These are phyloP conservation scores for Heloderma charlesbogerti DNA, from an alignment of 2,113 vertebrate genomes.

Conservation along the genomic window DNA sequence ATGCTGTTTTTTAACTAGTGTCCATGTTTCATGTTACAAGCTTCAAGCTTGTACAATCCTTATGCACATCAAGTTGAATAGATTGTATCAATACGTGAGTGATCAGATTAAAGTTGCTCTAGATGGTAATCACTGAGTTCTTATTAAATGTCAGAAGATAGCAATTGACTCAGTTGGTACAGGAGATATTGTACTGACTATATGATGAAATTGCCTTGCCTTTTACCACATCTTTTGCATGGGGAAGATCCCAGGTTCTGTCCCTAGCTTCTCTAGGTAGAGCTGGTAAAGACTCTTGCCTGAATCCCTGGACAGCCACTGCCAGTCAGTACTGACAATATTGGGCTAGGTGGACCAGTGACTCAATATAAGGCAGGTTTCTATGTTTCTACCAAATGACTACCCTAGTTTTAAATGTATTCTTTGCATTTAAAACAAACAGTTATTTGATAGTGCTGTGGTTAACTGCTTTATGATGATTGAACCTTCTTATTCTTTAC, in stretches of 20 bases:
- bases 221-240: too few relatives aligned
- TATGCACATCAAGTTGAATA: background rate
- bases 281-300: too few relatives aligned
- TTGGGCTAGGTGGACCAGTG: too few relatives aligned
- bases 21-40: background rate
- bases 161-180: background rate
- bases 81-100: background rate
- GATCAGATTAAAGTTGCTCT: background rate
- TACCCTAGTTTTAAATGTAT: background rate
- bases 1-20: background rate
- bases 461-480: too few relatives aligned
- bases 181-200: background rate
- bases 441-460: background rate
- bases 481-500: too few relatives aligned
- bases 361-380: too few relatives aligned
- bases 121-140: background rate
- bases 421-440: too few relatives aligned
- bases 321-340: too few relatives aligned
- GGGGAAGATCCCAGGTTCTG: too few relatives aligned
- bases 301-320: too few relatives aligned
- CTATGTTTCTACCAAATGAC: background rate
- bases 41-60: background rate
- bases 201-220: background rate
- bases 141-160: background rate
- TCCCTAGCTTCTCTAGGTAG: too few relatives aligned